phyloP scores from a whole-genome alignment of 1,140 invertebrate species.

The Amyelois transitella region DNA sequence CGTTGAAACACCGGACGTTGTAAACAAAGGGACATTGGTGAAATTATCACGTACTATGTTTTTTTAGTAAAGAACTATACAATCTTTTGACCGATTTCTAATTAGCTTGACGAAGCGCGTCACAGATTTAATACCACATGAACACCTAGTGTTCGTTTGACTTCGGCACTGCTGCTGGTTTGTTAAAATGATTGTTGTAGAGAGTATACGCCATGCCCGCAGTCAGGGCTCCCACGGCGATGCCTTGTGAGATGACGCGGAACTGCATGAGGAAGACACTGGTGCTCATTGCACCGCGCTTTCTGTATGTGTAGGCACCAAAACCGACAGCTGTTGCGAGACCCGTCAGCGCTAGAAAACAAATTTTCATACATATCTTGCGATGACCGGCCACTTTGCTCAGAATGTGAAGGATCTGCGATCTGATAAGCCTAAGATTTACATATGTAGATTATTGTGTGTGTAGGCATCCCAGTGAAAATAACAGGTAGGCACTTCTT shows the following conservation, averaged over 20 bases:
- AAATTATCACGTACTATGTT: too few relatives aligned
- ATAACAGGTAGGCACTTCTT: too few relatives aligned
- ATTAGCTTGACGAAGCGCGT: too few relatives aligned
- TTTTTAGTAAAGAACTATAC: too few relatives aligned
- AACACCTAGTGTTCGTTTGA: conserved; percentile 24
- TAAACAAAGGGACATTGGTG: too few relatives aligned
- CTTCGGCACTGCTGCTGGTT: conserved; percentile 18
- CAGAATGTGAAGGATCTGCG: too few relatives aligned
- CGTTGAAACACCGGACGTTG: too few relatives aligned
- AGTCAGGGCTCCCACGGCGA: conserved; percentile 82
- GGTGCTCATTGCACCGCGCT: conserved; percentile 82
- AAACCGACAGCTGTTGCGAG: conserved; percentile 78
- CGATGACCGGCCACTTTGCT: too few relatives aligned
- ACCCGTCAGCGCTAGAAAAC: conserved; percentile 81
- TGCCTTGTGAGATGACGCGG: conserved; percentile 87
- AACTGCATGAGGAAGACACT: conserved; percentile 90
- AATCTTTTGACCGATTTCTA: too few relatives aligned
- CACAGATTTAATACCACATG: not conserved
- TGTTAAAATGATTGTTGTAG: conserved; percentile 46
- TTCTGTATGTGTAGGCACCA: conserved; percentile 83
- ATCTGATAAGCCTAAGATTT: too few relatives aligned
- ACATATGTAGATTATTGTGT: too few relatives aligned
- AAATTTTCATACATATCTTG: not conserved
- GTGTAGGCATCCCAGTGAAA: too few relatives aligned
- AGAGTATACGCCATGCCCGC: conserved; percentile 81